Evolutionary conservation across 2,888 invertebrate species (phyloP).

Genomic region (Acanthosepion pharaonis): DNA sequence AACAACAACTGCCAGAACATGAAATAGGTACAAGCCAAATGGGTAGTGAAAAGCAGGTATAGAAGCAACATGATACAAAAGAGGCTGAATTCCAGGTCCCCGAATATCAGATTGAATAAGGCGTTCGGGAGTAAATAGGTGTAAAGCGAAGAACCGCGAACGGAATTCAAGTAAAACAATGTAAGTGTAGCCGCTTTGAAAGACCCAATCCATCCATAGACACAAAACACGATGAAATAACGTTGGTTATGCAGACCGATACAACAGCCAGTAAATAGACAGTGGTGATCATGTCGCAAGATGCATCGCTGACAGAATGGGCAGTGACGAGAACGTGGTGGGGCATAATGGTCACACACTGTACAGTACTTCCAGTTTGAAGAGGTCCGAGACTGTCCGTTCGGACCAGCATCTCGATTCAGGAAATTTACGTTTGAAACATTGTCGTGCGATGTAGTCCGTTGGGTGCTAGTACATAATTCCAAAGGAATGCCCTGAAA

Average conservation of each 20-base stretch:
- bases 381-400: neutral
- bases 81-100: conserved; percentile 54
- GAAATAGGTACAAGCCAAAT: conserved; percentile 59
- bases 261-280: conserved; percentile 74
- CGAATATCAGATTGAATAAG: conserved; percentile 55
- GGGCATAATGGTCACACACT: conserved; percentile 61
- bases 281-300: conserved; percentile 75
- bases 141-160: conserved; percentile 58
- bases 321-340: conserved; percentile 74
- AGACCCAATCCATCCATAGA: conserved; percentile 63
- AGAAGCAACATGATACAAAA: conserved; percentile 57
- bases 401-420: neutral
- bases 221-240: conserved; percentile 74
- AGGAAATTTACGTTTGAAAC: neutral
- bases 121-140: conserved; percentile 64
- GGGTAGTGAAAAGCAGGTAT: conserved; percentile 58
- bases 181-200: conserved; percentile 57
- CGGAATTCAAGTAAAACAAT: conserved; percentile 56
- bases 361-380: conserved; percentile 60
- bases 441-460: neutral
- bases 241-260: conserved; percentile 75
- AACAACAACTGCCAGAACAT: conserved; percentile 64
- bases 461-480: conserved; percentile 46
- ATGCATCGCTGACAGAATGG: conserved; percentile 74
- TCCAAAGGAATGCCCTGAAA: conserved; percentile 51